Evolutionary conservation across 2,113 vertebrate species (phyloP).

Genomic region (Hystrix brachyura): DNA sequence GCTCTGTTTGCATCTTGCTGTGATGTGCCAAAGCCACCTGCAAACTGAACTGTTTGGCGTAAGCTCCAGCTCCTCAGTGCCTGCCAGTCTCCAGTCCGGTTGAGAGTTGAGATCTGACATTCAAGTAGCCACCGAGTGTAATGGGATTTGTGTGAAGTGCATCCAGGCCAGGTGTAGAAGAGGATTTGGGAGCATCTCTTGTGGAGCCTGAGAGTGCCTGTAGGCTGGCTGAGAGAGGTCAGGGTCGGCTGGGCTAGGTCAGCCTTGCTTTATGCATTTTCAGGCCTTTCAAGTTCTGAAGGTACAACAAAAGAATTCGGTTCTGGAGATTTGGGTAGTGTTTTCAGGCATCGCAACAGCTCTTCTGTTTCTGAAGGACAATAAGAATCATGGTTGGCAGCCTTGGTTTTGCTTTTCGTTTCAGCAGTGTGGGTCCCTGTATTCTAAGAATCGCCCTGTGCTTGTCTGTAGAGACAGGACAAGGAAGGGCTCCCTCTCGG

Average conservation of each 20-base stretch:
- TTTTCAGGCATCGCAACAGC: neutral
- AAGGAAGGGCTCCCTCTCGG: fast-evolving
- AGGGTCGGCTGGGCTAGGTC: neutral
- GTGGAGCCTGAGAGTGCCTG: neutral
- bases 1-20: too few species aligned
- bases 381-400: too few species aligned
- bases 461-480: too few species aligned
- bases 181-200: neutral
- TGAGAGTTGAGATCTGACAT: neutral
- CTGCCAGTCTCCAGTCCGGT: too few species aligned
- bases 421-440: neutral
- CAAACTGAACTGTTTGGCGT: too few species aligned
- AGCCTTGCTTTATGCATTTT: neutral
- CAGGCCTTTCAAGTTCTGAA: neutral
- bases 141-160: neutral
- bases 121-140: neutral
- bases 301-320: neutral
- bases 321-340: neutral
- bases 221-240: neutral
- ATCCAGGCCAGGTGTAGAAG: too few species aligned
- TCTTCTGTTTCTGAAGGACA: neutral
- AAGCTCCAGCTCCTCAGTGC: too few species aligned
- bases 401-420: neutral
- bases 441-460: neutral
- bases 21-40: too few species aligned